Conservation (phyloP, 2,113 vertebrate genomes). For the Apistogramma diplotaenia region DNA sequence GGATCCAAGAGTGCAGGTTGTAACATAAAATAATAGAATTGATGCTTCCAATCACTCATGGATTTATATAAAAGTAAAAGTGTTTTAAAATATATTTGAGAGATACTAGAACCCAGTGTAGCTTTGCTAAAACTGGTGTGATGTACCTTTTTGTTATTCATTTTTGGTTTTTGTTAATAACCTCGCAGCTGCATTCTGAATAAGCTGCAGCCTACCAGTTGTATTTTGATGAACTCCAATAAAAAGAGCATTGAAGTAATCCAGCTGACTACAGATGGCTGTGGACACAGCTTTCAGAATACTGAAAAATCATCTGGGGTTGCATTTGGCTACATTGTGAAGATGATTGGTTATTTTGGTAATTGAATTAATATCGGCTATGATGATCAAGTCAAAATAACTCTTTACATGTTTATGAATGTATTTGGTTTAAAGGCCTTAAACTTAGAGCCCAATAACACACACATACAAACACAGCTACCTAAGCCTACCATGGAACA, state of each 20-base stretch:
- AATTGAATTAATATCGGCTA: not conserved
- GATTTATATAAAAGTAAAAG: not conserved
- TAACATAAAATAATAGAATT: not conserved
- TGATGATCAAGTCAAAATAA: not conserved
- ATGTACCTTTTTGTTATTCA: not conserved
- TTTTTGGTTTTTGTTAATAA: not conserved
- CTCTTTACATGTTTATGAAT: not conserved
- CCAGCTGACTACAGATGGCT: not conserved
- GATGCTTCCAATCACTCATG: not conserved
- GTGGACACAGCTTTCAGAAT: not conserved
- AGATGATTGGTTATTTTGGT: not conserved
- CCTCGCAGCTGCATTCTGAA: not conserved
- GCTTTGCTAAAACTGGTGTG: not conserved
- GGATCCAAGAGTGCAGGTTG: not conserved
- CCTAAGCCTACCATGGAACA: not conserved
- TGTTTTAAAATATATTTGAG: not conserved
- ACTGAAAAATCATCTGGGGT: not conserved
- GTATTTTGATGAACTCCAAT: not conserved
- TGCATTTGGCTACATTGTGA: not conserved
- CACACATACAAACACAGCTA: not conserved
- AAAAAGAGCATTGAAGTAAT: not conserved
- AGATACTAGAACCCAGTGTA: not conserved
- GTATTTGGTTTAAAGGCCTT: not conserved
- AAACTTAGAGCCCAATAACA: not conserved
- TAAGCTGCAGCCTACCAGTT: not conserved